Percentiles rank a stretch among this genome's conserved stretches.
Evolutionary conservation across 2,113 vertebrate species (phyloP).

Genomic region (Erpornis zantholeuca): DNA sequence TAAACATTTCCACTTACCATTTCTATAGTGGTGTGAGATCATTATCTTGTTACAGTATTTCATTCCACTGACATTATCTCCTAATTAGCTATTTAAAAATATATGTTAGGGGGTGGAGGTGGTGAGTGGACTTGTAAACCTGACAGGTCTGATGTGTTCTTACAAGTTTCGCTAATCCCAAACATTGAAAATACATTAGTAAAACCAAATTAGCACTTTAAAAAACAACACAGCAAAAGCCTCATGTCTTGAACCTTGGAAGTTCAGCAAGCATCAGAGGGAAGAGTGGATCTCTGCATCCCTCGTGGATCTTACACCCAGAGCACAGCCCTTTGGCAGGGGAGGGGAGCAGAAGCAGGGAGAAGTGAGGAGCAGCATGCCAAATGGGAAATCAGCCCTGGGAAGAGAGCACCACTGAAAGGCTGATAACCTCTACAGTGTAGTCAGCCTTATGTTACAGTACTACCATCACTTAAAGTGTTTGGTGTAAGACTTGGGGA

Average conservation of each 20-base stretch:
- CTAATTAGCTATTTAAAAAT: slow-evolving; percentile 59
- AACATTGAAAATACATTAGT: neutral
- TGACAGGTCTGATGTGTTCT: slow-evolving; percentile 23
- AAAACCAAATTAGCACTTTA: neutral
- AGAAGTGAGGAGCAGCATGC: neutral
- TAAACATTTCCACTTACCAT: slow-evolving; percentile 42
- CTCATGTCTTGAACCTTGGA: neutral
- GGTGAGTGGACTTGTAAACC: neutral
- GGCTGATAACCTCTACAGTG: neutral
- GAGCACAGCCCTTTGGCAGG: neutral
- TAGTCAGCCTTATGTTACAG: neutral
- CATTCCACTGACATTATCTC: slow-evolving; percentile 25
- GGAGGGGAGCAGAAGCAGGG: neutral
- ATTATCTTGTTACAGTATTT: slow-evolving; percentile 41
- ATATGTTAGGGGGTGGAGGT: slow-evolving; percentile 25
- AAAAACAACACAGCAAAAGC: neutral
- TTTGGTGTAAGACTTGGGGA: neutral
- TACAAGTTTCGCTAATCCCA: slow-evolving; percentile 38
- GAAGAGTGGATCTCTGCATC: no score
- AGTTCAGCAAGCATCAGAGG: neutral
- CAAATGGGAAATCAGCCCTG: neutral
- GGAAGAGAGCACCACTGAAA: neutral
- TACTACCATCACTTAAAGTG: neutral
- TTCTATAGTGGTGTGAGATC: neutral
- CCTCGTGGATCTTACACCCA: neutral